Evolutionary conservation across 2,888 invertebrate genomes (phyloP).

Genomic region (Drosophila antonietae): DNA sequence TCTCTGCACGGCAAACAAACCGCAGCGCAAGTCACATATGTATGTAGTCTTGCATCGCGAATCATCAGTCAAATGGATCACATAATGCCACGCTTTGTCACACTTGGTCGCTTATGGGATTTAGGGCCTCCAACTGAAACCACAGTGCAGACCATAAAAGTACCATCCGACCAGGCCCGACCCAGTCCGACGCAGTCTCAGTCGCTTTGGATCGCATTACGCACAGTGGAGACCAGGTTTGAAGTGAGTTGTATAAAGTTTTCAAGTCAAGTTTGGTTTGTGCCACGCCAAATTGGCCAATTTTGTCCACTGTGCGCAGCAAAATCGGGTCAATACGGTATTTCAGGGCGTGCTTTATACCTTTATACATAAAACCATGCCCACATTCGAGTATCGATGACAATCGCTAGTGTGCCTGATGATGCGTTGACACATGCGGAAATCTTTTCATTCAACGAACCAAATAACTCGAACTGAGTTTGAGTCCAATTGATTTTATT

Average conservation of each 20-base stretch:
- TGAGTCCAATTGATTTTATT: constrained; percentile 26
- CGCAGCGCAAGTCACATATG: constrained; percentile 16
- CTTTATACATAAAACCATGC: constrained; percentile 12
- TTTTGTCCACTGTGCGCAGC: constrained; percentile 13
- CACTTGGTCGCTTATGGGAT: constrained; percentile 69
- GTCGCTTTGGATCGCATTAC: constrained; percentile 51
- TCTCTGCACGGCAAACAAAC: constrained; percentile 15
- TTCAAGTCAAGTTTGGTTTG: background rate
- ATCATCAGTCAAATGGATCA: constrained; percentile 56
- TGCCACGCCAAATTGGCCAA: background rate
- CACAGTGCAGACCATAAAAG: constrained; percentile 25
- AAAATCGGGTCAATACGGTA: constrained; percentile 80
- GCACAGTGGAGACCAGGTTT: background rate
- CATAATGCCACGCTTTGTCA: constrained; percentile 74
- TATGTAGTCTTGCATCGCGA: constrained; percentile 38
- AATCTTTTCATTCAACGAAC: constrained; percentile 29
- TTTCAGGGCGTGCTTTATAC: constrained; percentile 56
- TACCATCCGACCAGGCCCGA: constrained; percentile 19
- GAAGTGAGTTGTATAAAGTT: background rate
- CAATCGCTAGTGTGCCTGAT: constrained; percentile 53
- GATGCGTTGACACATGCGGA: constrained; percentile 51
- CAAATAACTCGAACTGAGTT: constrained; percentile 21
- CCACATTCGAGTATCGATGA: constrained; percentile 46
- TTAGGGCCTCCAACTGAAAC: constrained; percentile 40
- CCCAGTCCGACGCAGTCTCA: constrained; percentile 6